These are phyloP conservation scores for Novumbra hubbsi DNA, from an alignment of 2,797 vertebrate genomes.

Conservation along the genomic window DNA sequence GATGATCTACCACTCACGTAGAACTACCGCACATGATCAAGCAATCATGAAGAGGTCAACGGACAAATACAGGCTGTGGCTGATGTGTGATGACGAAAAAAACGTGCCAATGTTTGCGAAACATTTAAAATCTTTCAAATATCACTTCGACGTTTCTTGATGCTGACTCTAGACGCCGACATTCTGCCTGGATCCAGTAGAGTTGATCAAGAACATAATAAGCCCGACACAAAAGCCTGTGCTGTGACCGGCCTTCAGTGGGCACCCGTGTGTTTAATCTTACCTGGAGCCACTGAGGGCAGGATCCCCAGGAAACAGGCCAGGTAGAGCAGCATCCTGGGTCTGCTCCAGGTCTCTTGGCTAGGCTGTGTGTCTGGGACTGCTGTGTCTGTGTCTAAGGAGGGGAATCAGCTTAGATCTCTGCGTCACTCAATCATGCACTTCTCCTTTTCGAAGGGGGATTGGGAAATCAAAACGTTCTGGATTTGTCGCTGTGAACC, in stretches of 20 bases:
- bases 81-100: too few species aligned
- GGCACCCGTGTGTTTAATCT: not conserved
- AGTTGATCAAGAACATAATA: slow-evolving; percentile 3
- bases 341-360: slow-evolving; percentile 47
- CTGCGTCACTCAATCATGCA: slow-evolving; percentile 10
- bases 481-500: not conserved
- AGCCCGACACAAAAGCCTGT: not conserved
- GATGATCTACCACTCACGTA: too few species aligned
- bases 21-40: not conserved
- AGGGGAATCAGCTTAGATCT: slow-evolving; percentile 31
- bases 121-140: too few species aligned
- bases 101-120: too few species aligned
- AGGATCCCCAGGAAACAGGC: slow-evolving; percentile 59
- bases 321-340: slow-evolving; percentile 61
- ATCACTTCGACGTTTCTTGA: too few species aligned
- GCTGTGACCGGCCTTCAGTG: too few species aligned
- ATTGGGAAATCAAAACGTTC: not conserved
- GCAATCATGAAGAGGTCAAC: not conserved
- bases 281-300: slow-evolving; percentile 59
- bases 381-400: slow-evolving; percentile 14
- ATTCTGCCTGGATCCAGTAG: too few species aligned
- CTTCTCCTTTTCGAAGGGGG: slow-evolving; percentile 46
- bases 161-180: too few species aligned
- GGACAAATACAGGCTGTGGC: too few species aligned
- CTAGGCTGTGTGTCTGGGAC: slow-evolving; percentile 13